phyloP scores from a whole-genome alignment of 2,888 invertebrate species.

The Meteorus cinctellus region DNA sequence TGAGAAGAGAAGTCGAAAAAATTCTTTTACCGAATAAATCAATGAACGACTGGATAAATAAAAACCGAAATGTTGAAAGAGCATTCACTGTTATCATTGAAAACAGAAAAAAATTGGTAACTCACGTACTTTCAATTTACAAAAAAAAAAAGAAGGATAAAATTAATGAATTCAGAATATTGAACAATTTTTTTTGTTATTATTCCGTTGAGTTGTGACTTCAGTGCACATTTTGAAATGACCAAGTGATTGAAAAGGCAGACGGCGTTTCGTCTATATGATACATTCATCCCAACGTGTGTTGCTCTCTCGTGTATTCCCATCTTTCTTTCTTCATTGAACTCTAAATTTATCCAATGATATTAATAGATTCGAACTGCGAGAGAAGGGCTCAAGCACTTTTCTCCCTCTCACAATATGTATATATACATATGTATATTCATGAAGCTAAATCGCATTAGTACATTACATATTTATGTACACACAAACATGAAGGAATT shows the following conservation, averaged over 20 bases:
- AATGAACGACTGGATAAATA: too few species aligned
- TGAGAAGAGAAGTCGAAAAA: too few species aligned
- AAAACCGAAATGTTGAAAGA: too few species aligned
- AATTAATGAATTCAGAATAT: too few species aligned
- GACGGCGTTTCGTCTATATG: slow-evolving; percentile 56
- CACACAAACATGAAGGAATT: too few species aligned
- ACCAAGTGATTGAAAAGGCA: slow-evolving; percentile 49
- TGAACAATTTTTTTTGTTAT: too few species aligned
- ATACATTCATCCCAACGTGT: slow-evolving; percentile 34
- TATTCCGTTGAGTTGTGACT: not conserved
- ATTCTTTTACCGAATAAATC: too few species aligned
- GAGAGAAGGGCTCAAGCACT: slow-evolving; percentile 54
- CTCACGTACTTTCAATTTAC: too few species aligned
- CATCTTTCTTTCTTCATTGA: slow-evolving; percentile 65
- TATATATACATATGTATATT: slow-evolving; percentile 4
- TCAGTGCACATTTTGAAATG: not conserved
- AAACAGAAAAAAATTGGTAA: too few species aligned
- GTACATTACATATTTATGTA: slow-evolving; percentile 11
- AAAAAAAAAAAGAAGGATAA: too few species aligned
- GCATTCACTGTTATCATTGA: too few species aligned
- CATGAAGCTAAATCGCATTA: slow-evolving; percentile 34
- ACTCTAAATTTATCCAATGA: slow-evolving; percentile 68
- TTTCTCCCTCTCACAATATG: slow-evolving; percentile 2
- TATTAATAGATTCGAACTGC: slow-evolving; percentile 64
- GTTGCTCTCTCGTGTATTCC: slow-evolving; percentile 48